Conservation (phyloP, 2,888 invertebrate species). For the Dysmachus trigonus region DNA sequence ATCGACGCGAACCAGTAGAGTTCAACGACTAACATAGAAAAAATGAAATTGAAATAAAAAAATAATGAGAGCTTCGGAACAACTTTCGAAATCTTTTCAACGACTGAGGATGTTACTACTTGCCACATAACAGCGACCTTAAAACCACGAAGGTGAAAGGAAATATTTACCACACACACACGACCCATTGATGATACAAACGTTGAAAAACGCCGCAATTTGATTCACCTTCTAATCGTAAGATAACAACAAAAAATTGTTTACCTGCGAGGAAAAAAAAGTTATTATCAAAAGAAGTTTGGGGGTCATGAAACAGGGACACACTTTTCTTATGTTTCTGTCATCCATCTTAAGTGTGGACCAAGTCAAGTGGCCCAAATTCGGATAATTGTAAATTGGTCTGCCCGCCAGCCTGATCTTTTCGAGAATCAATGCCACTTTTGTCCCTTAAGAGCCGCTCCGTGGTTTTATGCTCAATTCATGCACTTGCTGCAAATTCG, state of each 20-base stretch:
- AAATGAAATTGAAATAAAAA: not conserved
- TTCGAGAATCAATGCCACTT: not conserved
- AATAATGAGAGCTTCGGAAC: not conserved
- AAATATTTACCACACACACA: not conserved
- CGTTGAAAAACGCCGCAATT: not conserved
- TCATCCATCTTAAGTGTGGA: not conserved
- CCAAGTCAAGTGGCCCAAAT: not conserved
- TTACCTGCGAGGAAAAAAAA: not conserved
- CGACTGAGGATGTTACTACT: slow-evolving; percentile 7
- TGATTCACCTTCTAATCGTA: not conserved
- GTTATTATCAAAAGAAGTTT: not conserved
- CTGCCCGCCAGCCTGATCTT: not conserved
- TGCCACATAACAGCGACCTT: slow-evolving; percentile 18
- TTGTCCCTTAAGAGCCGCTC: not conserved
- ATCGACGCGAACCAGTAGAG: not conserved
- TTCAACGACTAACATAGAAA: slow-evolving; percentile 11
- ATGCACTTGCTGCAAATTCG: not conserved
- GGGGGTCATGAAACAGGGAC: not conserved
- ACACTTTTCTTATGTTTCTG: not conserved
- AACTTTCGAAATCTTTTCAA: slow-evolving; percentile 11
- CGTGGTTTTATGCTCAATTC: not conserved
- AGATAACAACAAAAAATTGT: not conserved
- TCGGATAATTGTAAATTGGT: not conserved
- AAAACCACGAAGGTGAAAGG: slow-evolving; percentile 16
- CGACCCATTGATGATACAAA: not conserved